phyloP scores from a whole-genome alignment of 2,797 vertebrate species.

The Catharus ustulatus region DNA sequence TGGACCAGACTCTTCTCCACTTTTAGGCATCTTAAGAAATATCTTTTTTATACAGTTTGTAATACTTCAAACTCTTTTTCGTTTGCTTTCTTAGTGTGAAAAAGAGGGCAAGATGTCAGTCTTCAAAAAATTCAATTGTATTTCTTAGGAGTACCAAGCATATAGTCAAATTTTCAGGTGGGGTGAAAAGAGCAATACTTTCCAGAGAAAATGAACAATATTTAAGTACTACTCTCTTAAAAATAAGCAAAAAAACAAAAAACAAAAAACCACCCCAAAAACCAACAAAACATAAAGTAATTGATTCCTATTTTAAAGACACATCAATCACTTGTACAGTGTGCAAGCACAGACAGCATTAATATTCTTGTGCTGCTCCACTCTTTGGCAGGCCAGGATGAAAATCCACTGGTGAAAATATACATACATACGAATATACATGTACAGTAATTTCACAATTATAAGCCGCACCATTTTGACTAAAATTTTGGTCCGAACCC shows the following conservation, averaged over 20 bases:
- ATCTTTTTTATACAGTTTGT: background rate
- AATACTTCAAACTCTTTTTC: background rate
- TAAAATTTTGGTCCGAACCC: too few species aligned
- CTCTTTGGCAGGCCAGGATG: background rate
- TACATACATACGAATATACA: too few species aligned
- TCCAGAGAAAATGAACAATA: background rate
- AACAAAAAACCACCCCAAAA: too few species aligned
- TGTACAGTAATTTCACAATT: too few species aligned
- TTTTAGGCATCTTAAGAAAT: background rate
- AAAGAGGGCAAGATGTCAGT: background rate
- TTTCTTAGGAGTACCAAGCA: background rate
- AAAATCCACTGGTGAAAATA: background rate
- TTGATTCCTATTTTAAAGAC: background rate
- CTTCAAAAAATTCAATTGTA: background rate
- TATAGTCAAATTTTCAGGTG: background rate
- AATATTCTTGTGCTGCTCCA: background rate
- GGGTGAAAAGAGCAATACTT: background rate
- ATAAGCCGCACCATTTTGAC: too few species aligned
- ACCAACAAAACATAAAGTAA: background rate
- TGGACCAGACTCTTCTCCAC: background rate
- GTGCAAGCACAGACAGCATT: background rate
- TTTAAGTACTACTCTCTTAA: background rate
- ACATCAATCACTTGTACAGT: background rate
- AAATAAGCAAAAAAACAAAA: background rate
- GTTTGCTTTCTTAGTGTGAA: background rate